Evolutionary conservation across 1,140 invertebrate species (phyloP).

Genomic region (Heterodera carotae): DNA sequence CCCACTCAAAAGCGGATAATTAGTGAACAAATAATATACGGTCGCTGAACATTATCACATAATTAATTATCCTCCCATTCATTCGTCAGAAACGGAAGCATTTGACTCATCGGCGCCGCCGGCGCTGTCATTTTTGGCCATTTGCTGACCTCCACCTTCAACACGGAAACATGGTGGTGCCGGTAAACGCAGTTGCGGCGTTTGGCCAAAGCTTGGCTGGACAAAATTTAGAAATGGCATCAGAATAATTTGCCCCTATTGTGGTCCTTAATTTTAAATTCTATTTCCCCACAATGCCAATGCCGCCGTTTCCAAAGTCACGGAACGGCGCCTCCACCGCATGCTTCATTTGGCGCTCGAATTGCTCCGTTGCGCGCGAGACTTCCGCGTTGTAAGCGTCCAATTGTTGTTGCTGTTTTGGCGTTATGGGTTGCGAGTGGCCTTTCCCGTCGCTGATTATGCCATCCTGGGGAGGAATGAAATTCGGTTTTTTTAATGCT

Average conservation of each 20-base stretch:
- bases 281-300: neutral
- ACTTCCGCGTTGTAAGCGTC: slow-evolving; percentile 10
- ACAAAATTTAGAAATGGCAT: neutral
- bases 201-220: neutral
- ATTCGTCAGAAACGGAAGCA: neutral
- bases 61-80: no score
- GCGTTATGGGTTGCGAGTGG: slow-evolving; percentile 17
- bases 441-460: slow-evolving; percentile 17
- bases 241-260: no score
- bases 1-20: no score
- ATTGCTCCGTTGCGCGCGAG: slow-evolving; percentile 18
- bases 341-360: slow-evolving; percentile 14
- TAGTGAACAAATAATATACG: no score
- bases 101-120: neutral
- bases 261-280: neutral
- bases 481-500: no score
- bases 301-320: neutral
- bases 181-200: neutral
- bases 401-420: neutral
- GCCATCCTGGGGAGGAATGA: no score
- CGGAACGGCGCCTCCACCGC: slow-evolving; percentile 22
- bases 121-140: no score
- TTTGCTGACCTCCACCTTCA: no score
- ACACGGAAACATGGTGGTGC: neutral
- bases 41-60: no score